Evolutionary conservation across 2,113 vertebrate genomes (phyloP), one percentile per base, ranked within the genome.

Genomic region (Amia ocellicauda): DNA sequence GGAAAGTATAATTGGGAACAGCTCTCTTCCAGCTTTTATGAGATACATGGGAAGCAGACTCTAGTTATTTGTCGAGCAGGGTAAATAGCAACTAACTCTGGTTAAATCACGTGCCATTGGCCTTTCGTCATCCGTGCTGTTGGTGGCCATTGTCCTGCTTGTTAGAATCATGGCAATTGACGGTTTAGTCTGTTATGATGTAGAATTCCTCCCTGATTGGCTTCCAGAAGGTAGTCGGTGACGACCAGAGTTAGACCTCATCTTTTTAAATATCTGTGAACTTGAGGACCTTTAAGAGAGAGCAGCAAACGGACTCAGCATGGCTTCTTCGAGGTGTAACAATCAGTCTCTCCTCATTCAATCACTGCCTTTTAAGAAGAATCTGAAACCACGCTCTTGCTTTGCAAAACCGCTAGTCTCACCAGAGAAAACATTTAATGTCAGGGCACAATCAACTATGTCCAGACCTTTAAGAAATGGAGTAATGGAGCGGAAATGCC

Each of bases 101-200:
- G 70, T 69, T 71, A 68, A 56, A 50, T 62, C 64, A 65, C 56
- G 60, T 64, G n/a, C 72, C 69, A 81, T 79, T 69, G 60, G 78
- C 66, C 78, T 66, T 66, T 70, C 69, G 68, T 74, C 52, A 69
- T 13, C 28, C 28, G 63, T 49, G 69, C 51, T 72, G 71, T 65
- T 78, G 69, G 77, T 73, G 78, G 72, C 61, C 73, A 55, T 62
- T 47, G 52, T 62, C 66, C 40, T 66, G 27, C 64, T 63, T 54
- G 27, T 45, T 60, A 64, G 71, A 71, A 54, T 68, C 11, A 45
- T 31, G 60, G 58, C 60, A 74, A 29, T 11, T 51, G 75, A 53
- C 59, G 2, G 0, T 66, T 31, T 22, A 28, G n/a, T 54, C 52
- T 70, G 60, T 75, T 63, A 63, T 2, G 28, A 7, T 2, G 27